Evolutionary conservation across 2,888 invertebrate species (phyloP).

Genomic region (Cataglyphis rosenhaueri): DNA sequence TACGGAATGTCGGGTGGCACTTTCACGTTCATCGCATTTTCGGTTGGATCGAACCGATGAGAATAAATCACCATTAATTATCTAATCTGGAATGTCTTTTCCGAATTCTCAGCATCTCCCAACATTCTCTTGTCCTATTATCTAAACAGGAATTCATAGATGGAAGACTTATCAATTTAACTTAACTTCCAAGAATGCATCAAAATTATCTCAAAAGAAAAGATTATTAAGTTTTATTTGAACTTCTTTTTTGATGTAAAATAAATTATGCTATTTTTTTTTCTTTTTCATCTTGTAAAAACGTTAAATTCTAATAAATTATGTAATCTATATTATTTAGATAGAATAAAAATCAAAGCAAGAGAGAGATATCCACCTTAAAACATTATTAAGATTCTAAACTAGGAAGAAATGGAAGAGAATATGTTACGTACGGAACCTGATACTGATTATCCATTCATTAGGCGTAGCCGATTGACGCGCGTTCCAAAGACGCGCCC

Average conservation of each 20-base stretch:
- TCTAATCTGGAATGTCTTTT: slow-evolving; percentile 13
- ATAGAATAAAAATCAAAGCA: background rate
- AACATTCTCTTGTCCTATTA: background rate
- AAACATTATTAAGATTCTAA: background rate
- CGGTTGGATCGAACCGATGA: background rate
- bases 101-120: background rate
- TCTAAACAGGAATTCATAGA: background rate
- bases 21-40: slow-evolving; percentile 55
- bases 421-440: background rate
- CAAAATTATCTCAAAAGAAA: background rate
- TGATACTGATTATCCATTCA: slow-evolving; percentile 33
- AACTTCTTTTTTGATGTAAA: background rate
- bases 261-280: background rate
- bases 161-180: background rate
- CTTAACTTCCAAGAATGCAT: background rate
- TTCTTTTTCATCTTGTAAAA: background rate
- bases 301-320: background rate
- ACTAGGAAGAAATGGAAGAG: background rate
- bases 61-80: background rate
- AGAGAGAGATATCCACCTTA: background rate
- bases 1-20: slow-evolving; percentile 53
- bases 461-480: slow-evolving; percentile 1
- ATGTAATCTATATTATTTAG: background rate
- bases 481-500: slow-evolving; percentile 2
- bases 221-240: background rate